Conservation (phyloP, 2,113 vertebrate genomes). For the Cepphus grylle region DNA sequence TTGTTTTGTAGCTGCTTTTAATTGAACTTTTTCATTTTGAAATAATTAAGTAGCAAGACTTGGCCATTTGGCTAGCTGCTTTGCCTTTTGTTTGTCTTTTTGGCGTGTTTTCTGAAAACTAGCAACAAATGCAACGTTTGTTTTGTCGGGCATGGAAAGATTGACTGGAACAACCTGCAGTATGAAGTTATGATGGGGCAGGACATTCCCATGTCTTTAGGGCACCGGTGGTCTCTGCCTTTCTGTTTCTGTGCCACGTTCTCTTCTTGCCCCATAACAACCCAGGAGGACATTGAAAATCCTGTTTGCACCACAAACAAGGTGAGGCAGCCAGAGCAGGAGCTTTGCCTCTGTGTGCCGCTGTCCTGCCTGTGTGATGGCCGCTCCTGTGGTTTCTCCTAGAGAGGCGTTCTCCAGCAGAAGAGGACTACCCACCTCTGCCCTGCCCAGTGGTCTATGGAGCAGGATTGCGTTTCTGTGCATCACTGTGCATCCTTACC, state of each 20-base stretch:
- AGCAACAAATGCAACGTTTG: conserved; percentile 30
- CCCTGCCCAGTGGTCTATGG: background rate
- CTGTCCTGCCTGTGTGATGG: background rate
- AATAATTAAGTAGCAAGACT: conserved; percentile 55
- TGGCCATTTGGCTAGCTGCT: conserved; percentile 29
- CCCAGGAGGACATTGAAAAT: background rate
- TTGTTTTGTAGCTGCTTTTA: conserved; percentile 41
- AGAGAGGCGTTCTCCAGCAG: background rate
- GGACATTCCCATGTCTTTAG: background rate
- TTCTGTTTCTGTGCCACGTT: background rate
- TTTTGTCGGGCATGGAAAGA: background rate
- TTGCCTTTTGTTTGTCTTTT: conserved; percentile 38
- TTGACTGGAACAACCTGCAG: background rate
- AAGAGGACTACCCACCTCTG: background rate
- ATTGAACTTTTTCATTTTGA: conserved; percentile 8
- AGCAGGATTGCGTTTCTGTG: background rate
- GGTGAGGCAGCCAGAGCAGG: background rate
- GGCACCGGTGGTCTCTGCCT: background rate
- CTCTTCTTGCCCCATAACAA: background rate
- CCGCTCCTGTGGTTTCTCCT: background rate
- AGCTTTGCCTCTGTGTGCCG: background rate
- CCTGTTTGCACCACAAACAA: background rate
- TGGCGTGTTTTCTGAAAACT: conserved; percentile 1
- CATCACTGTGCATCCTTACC: fast-evolving
- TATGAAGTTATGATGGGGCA: background rate